A percentile compares a stretch with the other conserved stretches of the same genome.
Evolutionary conservation across 1,140 invertebrate genomes (phyloP).

Genomic region (Drosophila persimilis): DNA sequence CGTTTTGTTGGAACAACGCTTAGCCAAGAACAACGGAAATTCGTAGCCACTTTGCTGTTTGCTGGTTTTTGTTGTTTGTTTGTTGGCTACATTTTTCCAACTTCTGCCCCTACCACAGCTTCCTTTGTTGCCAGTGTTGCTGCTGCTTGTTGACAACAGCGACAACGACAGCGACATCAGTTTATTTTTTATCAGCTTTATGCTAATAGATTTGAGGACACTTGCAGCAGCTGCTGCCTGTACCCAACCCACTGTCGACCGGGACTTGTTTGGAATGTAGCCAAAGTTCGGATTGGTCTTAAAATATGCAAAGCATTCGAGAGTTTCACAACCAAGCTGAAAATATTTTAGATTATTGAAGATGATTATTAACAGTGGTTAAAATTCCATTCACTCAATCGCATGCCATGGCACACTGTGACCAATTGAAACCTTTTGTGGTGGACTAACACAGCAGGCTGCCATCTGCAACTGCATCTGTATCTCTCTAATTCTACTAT

Average conservation of each 20-base stretch:
- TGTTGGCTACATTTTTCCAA: slow-evolving; percentile 23
- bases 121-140: too few species aligned
- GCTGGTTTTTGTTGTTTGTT: slow-evolving; percentile 56
- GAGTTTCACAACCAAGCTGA: slow-evolving; percentile 10
- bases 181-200: slow-evolving; percentile 76
- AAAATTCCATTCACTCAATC: neutral
- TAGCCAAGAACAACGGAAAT: slow-evolving; percentile 41
- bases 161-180: slow-evolving; percentile 66
- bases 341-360: slow-evolving; percentile 16
- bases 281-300: slow-evolving; percentile 36
- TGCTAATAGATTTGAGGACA: slow-evolving; percentile 69
- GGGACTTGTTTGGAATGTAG: slow-evolving; percentile 10
- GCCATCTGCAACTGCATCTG: neutral
- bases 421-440: too few species aligned
- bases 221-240: slow-evolving; percentile 66
- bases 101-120: too few species aligned
- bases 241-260: neutral
- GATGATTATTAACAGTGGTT: too few species aligned
- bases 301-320: slow-evolving; percentile 31
- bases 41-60: slow-evolving; percentile 58
- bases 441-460: neutral
- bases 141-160: slow-evolving; percentile 65
- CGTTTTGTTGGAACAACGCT: neutral
- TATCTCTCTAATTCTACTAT: slow-evolving; percentile 25
- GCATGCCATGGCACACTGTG: slow-evolving; percentile 1